Conservation (phyloP, 1,140 invertebrate species). For the Bombus huntii region DNA sequence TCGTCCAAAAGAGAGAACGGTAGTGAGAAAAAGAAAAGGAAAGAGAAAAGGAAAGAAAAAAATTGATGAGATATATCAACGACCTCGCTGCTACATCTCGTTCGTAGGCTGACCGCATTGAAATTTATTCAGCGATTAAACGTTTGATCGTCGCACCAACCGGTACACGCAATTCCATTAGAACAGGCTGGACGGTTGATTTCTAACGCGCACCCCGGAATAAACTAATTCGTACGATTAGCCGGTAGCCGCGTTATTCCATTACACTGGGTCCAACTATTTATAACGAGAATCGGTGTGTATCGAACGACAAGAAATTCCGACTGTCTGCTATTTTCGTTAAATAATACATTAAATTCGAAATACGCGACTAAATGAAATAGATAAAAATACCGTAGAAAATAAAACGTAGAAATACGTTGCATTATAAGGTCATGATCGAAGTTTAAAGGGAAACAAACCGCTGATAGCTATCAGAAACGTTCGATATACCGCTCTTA, state of each 20-base stretch:
- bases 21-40: neutral
- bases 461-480: no score
- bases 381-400: no score
- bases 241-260: constrained; percentile 2
- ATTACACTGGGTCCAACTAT: neutral
- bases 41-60: neutral
- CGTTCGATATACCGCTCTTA: no score
- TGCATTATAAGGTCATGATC: no score
- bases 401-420: no score
- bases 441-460: no score
- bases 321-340: neutral
- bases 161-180: constrained; percentile 52
- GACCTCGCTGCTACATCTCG: neutral
- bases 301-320: neutral
- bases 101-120: neutral
- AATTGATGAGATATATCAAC: neutral
- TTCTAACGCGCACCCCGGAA: constrained; percentile 58
- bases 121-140: constrained; percentile 62
- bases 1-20: neutral
- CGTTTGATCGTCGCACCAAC: constrained; percentile 53
- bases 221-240: constrained; percentile 58
- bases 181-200: constrained; percentile 57
- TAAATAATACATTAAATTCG: no score
- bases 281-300: neutral
- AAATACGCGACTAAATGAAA: no score